Base-by-base conservation (phyloP, 2,888 invertebrate genomes). In the Hypercompe scribonia region DNA sequence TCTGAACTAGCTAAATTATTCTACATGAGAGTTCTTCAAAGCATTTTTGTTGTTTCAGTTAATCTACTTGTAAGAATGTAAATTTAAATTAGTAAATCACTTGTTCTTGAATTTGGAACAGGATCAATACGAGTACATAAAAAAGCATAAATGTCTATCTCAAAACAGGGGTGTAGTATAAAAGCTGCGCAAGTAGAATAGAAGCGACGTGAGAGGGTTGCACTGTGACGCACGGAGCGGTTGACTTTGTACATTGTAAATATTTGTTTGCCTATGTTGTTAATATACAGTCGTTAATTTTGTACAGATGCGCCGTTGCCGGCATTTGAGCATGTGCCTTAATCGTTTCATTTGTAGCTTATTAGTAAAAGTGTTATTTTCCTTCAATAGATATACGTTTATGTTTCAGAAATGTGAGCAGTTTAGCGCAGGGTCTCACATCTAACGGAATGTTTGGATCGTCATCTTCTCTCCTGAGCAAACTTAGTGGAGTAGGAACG, bases 381-480 rank as follows among this genome's bases (percentile, higher is more conserved):
- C 84, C 84, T 86, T 91, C 87, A 91, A 90, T 86, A 86, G 85
- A 77, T 79, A 81, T 81, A 84, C 90, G 85, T 92, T 90, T 91
- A 83, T 86, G 78, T 95, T 95, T 78, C 95, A 96, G 96, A 92
- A 93, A 94, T 85, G 96, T 96, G 82, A 95, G 95, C 94, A 95
- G 94, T 90, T 91, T 96, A 91, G 93, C 96, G 76, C 96, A 96
- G 87, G 96, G 97, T 80, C 94, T 97, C 76, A 96, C 97, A 63
- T 96, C 97, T 68, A 97, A 97, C 86, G 97, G 97, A 78, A 97
- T 97, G 95, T 98, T 98, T 91, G 97, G 97, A 79, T 97, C 97
- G 28, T 97, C 97, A 82, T 96, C 98, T 75, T 98, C 95, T 84
- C 89, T 96, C 86, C 91, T 96, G 87, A 96, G 95, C 92, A 96